Evolutionary conservation across 1,140 invertebrate species (phyloP), one percentile per base, ranked within the genome.

Genomic region (Meloidogyne exigua): DNA sequence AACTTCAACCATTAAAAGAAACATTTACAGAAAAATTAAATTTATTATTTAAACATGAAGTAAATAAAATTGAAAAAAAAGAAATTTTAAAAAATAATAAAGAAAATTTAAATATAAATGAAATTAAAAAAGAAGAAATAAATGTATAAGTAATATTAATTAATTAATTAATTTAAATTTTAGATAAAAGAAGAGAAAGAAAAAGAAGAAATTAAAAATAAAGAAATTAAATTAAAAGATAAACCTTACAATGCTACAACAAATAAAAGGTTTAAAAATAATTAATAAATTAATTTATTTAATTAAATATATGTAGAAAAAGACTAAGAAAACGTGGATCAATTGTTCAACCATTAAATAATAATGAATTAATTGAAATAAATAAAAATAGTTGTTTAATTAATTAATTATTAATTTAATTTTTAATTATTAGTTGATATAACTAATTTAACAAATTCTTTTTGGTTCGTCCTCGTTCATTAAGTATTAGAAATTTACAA

Each of bases 1-100:
- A 57, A 57, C n/a, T n/a, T n/a, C 49, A 57, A n/a, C 49, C 49
- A n/a, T 57, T 57, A 57, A 57, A 57, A n/a, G 49, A 57, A n/a
- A n/a, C 21, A 57, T n/a, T 57, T n/a, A 57, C 4, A n/a, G 49
- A 57, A 18, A 57, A 57, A 57, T n/a, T 57, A 15, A n/a, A n/a
- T 9, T 57, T 1, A n/a, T n/a, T 57, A 57, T 57, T 57, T 57
- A 57, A n/a, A n/a, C 18, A 57, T n/a, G n/a, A n/a, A 57, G 21
- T n/a, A n/a, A 57, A 1, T 57, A 57, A 57, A 57, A 57, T n/a
- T n/a, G 18, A 7, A n/a, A 57, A n/a, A 57, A 57, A 57, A 57
- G 49, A 57, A 57, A 57, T 57, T 57, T 57, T 57, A 57, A 57
- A n/a, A 57, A 57, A 57, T 57, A 18, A 57, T 9, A 57, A 18